Evolutionary conservation across 2,113 vertebrate species (phyloP), one percentile per base, ranked within the genome.

Genomic region (Pristiophorus japonicus): DNA sequence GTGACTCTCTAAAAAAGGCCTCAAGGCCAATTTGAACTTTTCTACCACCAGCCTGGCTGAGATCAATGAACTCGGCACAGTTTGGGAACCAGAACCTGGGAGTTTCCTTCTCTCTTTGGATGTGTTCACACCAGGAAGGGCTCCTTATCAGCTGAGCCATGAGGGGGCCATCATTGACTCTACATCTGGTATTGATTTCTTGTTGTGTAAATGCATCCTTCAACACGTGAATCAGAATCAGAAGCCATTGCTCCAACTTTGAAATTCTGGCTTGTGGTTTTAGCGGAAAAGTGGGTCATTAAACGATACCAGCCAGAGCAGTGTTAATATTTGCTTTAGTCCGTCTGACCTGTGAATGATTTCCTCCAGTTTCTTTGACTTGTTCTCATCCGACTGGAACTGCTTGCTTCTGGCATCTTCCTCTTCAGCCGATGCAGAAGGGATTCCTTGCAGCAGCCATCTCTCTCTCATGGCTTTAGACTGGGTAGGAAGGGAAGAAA

Each of bases 381-480:
- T 98, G 95, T 98, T 97, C 96, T 99, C 99, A 96, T 99, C 99
- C 96, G 98, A 98, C 96, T 99, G 98, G 97, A 98, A 98, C 97
- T 99, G 98, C 96, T 97, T 98, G 96, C 97, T 97, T 96, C 98
- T 98, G 95, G 97, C 97, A 96, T 98, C 98, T 63, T 98, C 98
- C 96, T 98, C 98, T 96, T 99, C 98, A 1, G 97, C 97, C 16
- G 97, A 98, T 85, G 97, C 98, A 10, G 97, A 97, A 47, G 98
- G 97, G 84, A 98, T 97, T 95, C 99, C 99, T 97, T 99, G 98
- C 92, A 99, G 98, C 96, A 99, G 98, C 99, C 99, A 99, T 97
- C 99, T 98, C 96, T 99, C 99, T 16, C 99, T 98, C 97, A 98
- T 98, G 96, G 99, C 97, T 98, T 99, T 99, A 96, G 99, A 99